Conservation (phyloP, 2,797 vertebrate species). For the Rhynchotus rufescens region DNA sequence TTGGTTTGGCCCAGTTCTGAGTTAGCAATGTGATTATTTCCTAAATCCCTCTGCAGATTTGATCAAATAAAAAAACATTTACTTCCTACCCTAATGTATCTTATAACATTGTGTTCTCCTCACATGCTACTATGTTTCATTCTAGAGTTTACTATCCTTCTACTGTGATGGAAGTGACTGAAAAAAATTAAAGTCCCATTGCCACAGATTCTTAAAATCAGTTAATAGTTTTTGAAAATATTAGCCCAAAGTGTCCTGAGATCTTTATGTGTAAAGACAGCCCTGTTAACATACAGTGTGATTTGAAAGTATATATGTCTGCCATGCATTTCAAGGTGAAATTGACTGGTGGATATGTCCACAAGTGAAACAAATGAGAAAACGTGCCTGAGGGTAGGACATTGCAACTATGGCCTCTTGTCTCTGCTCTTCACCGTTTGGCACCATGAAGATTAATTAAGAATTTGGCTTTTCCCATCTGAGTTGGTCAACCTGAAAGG, state of each 20-base stretch:
- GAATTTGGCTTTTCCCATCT: background rate
- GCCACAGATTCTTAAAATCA: background rate
- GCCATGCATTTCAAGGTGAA: background rate
- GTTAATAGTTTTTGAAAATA: background rate
- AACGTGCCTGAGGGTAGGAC: accelerated
- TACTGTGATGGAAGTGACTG: background rate
- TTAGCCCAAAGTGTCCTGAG: background rate
- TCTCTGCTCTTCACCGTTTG: background rate
- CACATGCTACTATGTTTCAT: background rate
- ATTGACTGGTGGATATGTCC: accelerated
- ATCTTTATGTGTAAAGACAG: background rate
- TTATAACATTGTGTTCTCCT: background rate
- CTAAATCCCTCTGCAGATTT: background rate
- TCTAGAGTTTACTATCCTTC: background rate
- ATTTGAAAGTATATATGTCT: background rate
- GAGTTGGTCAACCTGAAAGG: background rate
- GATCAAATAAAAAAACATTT: background rate
- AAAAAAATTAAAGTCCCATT: background rate
- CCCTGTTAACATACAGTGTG: background rate
- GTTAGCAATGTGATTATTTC: background rate
- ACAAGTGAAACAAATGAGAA: background rate
- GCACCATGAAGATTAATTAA: background rate
- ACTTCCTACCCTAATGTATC: background rate
- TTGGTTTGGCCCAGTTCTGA: background rate
- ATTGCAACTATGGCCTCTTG: background rate